phyloP scores from a whole-genome alignment of 2,888 invertebrate genomes.

The Epinotia bilunana region DNA sequence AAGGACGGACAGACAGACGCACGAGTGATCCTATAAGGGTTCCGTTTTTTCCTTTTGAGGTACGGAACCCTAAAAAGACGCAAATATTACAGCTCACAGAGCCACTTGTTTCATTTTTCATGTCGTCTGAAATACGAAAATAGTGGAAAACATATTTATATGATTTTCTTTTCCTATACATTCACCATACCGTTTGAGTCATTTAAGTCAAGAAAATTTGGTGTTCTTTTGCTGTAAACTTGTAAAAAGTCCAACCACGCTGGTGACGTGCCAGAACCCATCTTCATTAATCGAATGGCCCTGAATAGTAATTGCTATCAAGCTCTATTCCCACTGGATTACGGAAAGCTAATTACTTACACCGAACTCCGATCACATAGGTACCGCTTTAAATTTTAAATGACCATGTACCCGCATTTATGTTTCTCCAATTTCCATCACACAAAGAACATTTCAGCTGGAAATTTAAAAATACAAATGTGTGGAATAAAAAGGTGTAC shows the following conservation, averaged over 20 bases:
- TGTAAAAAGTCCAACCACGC: slow-evolving; percentile 3
- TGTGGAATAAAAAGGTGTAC: slow-evolving; percentile 1
- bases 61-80: no score
- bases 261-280: slow-evolving; percentile 17
- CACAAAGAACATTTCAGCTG: slow-evolving; percentile 8
- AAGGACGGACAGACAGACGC: no score
- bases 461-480: slow-evolving; percentile 17
- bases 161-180: neutral
- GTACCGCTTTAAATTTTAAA: slow-evolving; percentile 28
- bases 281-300: slow-evolving; percentile 27
- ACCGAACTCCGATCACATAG: slow-evolving; percentile 16
- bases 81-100: no score
- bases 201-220: neutral
- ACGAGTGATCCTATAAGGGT: no score
- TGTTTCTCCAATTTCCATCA: slow-evolving; percentile 17
- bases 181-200: neutral
- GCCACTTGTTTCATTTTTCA: neutral
- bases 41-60: no score
- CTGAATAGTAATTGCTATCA: slow-evolving; percentile 28
- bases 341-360: slow-evolving; percentile 38
- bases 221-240: neutral
- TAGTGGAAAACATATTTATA: neutral
- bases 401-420: slow-evolving; percentile 10
- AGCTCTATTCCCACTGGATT: slow-evolving; percentile 24
- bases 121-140: neutral